Base-by-base conservation (phyloP, 1,140 invertebrate genomes). In the Dryas iulia region DNA sequence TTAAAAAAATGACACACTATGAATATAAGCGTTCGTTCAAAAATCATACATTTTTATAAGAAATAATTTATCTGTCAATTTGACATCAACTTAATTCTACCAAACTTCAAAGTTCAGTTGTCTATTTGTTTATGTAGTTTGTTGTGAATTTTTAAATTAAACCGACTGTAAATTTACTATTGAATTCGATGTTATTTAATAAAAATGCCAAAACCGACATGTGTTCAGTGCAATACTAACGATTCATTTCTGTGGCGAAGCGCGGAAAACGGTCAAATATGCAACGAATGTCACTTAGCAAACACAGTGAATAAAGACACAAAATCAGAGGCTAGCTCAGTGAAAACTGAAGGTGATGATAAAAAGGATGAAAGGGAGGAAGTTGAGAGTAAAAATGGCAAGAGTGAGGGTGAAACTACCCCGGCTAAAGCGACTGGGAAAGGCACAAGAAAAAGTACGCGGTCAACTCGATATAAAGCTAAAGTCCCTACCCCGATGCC, bases 121-220 rank as follows among this genome's bases (percentile, higher is more conserved):
- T 21, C 30, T 57, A 28, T 53, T 53, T 30, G 57, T 59, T 64
- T 59, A 35, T 62, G 59, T 63, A 14, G 59, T 58, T 69, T 53
- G 54, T 39, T 61, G 26, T 57, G 30, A 35, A 56, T 59, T 71
- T 62, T 53, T 62, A 28, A 59, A 53, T 25, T 59, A 56, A 65
- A 67, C 35, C 57, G 56, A 64, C 47, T 39, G 4, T 59, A 33
- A 6, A 14, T 25, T 54, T 35, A 8, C 18, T 21, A 14, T 39
- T 54, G 26, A 31, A 31, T 25, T 72, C 33, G 10, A 70, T 64
- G 39, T 8, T 63, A 67, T 39, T 57, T 56, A 23, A 28, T 24
- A 28, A 83, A 73, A 72, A 92, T 92, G 90, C 90, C 91, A 33
- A 92, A 92, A 74, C 91, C 91, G 14, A 83, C 83, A 10, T 92